phyloP scores from a whole-genome alignment of 2,888 invertebrate species.

The Oasisia sp. region DNA sequence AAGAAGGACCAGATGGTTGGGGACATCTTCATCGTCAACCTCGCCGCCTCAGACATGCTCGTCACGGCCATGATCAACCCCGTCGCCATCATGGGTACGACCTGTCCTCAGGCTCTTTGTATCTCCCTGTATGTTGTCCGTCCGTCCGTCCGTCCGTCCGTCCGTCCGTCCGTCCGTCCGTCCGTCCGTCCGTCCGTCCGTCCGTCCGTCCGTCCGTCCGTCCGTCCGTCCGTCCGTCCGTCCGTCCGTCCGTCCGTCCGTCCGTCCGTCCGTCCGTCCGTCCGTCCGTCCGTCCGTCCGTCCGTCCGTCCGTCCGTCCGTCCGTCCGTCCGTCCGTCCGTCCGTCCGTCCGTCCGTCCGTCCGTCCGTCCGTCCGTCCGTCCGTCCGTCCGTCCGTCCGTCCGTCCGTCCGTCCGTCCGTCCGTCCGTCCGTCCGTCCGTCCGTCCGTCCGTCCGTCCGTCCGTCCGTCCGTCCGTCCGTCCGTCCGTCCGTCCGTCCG shows the following conservation, averaged over 20 bases:
- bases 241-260: too few relatives aligned
- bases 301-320: too few relatives aligned
- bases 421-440: neutral
- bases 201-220: too few relatives aligned
- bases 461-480: neutral
- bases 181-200: too few relatives aligned
- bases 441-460: neutral
- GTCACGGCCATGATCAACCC: constrained; percentile 24
- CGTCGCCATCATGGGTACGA: constrained; percentile 18
- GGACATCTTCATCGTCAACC: constrained; percentile 17
- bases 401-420: neutral
- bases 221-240: too few relatives aligned
- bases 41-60: constrained; percentile 9
- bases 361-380: neutral
- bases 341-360: neutral
- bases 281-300: too few relatives aligned
- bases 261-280: too few relatives aligned
- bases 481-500: neutral
- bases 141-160: too few relatives aligned
- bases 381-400: neutral
- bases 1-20: neutral
- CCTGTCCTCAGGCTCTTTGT: too few relatives aligned
- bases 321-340: too few relatives aligned
- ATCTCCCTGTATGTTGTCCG: too few relatives aligned
- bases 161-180: too few relatives aligned